Evolutionary conservation across 2,113 vertebrate species (phyloP).

Genomic region (Phaethornis superciliosus): DNA sequence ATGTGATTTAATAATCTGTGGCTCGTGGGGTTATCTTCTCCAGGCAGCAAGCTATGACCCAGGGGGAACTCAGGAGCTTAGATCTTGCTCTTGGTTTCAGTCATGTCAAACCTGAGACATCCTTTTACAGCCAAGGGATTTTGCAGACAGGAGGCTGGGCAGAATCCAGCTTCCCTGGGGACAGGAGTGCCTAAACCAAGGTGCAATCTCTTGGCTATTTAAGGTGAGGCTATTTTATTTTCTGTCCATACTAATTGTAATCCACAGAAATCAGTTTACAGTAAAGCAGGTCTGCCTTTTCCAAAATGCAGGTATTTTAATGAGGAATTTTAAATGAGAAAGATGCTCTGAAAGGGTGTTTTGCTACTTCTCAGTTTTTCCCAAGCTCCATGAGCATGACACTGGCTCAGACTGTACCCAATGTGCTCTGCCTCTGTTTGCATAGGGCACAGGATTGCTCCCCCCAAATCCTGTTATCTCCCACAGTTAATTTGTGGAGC

Average conservation of each 20-base stretch:
- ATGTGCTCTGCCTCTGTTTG: background rate
- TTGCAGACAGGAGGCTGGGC: background rate
- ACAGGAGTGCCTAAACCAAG: fast-evolving
- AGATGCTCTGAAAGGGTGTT: background rate
- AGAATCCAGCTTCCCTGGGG: background rate
- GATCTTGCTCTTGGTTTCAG: background rate
- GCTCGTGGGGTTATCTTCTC: background rate
- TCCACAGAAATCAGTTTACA: background rate
- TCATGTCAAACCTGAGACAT: background rate
- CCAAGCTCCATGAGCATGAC: background rate
- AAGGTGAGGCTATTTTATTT: background rate
- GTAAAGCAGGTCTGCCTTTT: background rate
- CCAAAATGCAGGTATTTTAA: background rate
- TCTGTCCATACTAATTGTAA: background rate
- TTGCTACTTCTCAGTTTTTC: background rate
- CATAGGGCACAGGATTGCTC: background rate
- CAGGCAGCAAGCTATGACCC: background rate
- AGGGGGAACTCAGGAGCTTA: background rate
- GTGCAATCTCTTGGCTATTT: background rate
- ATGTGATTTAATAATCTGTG: background rate
- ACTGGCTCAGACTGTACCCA: background rate
- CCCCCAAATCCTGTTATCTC: background rate
- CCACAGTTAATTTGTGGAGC: background rate
- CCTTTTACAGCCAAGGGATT: background rate
- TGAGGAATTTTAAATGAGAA: background rate